Evolutionary conservation across 2,797 vertebrate genomes (phyloP).

Genomic region (Microtus californicus): DNA sequence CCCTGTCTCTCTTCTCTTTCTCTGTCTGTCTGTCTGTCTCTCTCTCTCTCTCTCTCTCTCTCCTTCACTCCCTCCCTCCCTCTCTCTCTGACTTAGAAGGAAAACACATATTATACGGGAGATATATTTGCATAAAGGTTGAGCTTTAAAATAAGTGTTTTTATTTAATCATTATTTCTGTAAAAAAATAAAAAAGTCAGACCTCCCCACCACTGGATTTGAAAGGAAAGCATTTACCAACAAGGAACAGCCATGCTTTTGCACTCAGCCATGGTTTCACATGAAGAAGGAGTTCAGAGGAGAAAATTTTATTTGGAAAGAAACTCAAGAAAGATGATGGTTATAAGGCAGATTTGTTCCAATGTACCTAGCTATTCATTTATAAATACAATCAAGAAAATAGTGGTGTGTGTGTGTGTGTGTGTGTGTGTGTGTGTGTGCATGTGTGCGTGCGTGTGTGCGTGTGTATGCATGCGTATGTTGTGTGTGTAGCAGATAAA

Average conservation of each 20-base stretch:
- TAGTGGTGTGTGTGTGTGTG: constrained; percentile 79
- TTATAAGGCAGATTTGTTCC: not conserved
- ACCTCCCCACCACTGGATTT: not conserved
- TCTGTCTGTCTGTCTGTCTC: not conserved
- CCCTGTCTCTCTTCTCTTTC: not conserved
- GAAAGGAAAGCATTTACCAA: not conserved
- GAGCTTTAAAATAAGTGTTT: constrained; percentile 73
- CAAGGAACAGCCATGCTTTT: constrained; percentile 29
- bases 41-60: not conserved
- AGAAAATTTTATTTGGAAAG: constrained; percentile 20
- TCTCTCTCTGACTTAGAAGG: not conserved
- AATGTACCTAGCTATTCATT: constrained; percentile 68
- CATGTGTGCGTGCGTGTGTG: constrained; percentile 46
- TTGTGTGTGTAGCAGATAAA: constrained; percentile 90
- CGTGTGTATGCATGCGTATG: constrained; percentile 50
- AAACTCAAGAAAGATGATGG: constrained; percentile 50
- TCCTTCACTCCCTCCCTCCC: not conserved
- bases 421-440: constrained; percentile 71
- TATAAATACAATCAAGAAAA: constrained; percentile 80
- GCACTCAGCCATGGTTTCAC: not conserved
- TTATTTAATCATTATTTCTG: constrained; percentile 57
- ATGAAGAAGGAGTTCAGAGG: not conserved
- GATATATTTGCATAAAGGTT: constrained; percentile 75
- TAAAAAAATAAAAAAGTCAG: not conserved
- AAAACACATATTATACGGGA: constrained; percentile 3